Evolutionary conservation across 2,888 invertebrate genomes (phyloP).

Genomic region (Brenthis daphne): DNA sequence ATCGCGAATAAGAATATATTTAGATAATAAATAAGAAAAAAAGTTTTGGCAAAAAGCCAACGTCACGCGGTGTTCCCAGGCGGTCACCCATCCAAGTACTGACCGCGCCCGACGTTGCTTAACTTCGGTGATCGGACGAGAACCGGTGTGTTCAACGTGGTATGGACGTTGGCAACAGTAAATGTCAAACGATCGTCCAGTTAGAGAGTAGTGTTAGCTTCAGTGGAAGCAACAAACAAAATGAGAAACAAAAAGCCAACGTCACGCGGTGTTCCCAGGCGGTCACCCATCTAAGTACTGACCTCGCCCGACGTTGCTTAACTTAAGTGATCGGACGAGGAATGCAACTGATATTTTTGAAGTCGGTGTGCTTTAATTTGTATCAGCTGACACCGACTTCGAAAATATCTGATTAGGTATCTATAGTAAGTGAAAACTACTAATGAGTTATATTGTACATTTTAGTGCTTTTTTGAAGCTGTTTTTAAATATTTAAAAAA

Average conservation of each 20-base stretch:
- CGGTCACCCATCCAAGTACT: conserved; percentile 63
- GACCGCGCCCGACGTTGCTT: conserved; percentile 57
- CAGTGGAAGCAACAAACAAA: neutral
- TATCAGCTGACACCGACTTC: too few relatives aligned
- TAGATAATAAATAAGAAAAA: too few relatives aligned
- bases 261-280: conserved; percentile 61
- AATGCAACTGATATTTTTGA: too few relatives aligned
- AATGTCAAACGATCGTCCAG: neutral
- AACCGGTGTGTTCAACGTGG: conserved; percentile 44
- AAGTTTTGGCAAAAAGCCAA: too few relatives aligned
- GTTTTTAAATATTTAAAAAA: too few relatives aligned
- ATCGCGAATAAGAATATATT: too few relatives aligned
- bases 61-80: conserved; percentile 50
- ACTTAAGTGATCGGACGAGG: too few relatives aligned
- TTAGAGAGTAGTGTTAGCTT: neutral
- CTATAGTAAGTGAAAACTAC: too few relatives aligned
- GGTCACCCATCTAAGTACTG: conserved; percentile 64
- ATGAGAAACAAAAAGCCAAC: conserved; percentile 50
- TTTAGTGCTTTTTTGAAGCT: too few relatives aligned
- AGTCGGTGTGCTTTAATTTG: too few relatives aligned
- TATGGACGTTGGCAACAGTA: conserved; percentile 1
- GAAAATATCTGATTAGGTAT: too few relatives aligned
- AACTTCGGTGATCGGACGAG: conserved; percentile 57
- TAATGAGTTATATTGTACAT: too few relatives aligned
- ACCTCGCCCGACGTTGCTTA: conserved; percentile 52